Conservation (phyloP, 23 tunicate genomes). For the Clavelina lepadiformis region DNA sequence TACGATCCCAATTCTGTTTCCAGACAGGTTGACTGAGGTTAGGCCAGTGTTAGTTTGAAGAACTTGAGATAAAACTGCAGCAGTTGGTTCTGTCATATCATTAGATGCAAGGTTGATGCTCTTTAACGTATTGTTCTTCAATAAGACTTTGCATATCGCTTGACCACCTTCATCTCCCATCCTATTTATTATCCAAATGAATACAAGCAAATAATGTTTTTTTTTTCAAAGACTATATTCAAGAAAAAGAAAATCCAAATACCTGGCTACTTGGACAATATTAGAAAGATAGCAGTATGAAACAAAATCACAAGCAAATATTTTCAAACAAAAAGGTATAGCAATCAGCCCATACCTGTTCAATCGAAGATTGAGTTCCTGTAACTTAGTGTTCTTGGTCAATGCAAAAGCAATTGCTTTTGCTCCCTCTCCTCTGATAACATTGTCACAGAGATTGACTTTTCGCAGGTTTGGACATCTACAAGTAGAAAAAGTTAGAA, state of each 20-base stretch:
- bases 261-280: too few species aligned
- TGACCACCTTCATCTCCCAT: constrained; percentile 93
- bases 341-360: constrained; percentile 68
- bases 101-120: constrained; percentile 54
- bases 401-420: constrained; percentile 81
- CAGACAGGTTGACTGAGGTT: constrained; percentile 30
- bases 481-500: not conserved
- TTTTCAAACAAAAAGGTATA: too few species aligned
- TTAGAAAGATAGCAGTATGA: too few species aligned
- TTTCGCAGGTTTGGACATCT: constrained; percentile 81
- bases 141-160: constrained; percentile 57
- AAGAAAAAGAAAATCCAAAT: too few species aligned
- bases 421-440: constrained; percentile 76
- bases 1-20: constrained; percentile 82
- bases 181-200: constrained; percentile 3
- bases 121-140: constrained; percentile 57
- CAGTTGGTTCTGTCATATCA: constrained; percentile 78
- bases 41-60: constrained; percentile 55
- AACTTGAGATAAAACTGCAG: constrained; percentile 74
- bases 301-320: too few species aligned
- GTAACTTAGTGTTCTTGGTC: constrained; percentile 45
- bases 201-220: not conserved
- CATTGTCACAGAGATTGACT: constrained; percentile 62
- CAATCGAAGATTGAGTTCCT: constrained; percentile 54
- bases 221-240: too few species aligned